Conservation (phyloP, 2,797 vertebrate genomes). For the Eulemur mongoz region DNA sequence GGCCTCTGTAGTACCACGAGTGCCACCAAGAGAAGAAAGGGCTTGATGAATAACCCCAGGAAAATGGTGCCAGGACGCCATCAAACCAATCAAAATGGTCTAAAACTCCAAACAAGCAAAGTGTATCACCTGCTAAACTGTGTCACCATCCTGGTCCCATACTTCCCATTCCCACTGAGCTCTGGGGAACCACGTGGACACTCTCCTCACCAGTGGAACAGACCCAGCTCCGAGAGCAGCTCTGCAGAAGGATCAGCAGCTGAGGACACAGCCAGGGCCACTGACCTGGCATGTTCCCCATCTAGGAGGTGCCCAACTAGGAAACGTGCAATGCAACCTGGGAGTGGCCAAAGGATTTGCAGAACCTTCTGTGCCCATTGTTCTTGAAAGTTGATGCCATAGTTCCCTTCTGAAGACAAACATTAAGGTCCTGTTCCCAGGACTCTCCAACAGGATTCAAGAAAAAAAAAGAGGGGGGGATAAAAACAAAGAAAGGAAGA, state of each 20-base stretch:
- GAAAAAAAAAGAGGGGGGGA: no score
- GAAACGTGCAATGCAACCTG: accelerated
- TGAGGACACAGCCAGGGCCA: not conserved
- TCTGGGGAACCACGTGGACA: not conserved
- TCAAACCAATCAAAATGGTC: not conserved
- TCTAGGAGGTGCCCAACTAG: not conserved
- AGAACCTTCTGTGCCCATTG: not conserved
- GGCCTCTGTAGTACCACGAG: not conserved
- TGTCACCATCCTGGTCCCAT: not conserved
- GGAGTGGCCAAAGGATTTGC: no score
- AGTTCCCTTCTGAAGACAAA: not conserved
- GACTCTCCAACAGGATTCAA: not conserved
- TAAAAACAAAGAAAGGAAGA: no score
- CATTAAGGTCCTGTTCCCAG: not conserved
- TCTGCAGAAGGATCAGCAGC: not conserved
- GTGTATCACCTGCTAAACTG: not conserved
- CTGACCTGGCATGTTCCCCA: not conserved
- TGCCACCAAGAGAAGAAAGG: not conserved
- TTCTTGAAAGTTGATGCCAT: not conserved
- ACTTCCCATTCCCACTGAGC: not conserved
- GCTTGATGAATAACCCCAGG: not conserved
- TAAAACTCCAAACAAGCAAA: not conserved
- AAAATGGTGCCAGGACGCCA: not conserved
- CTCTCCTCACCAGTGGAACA: accelerated
- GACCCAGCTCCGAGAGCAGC: not conserved